A percentile compares a stretch with the other conserved stretches of the same genome.
Evolutionary conservation across 2,797 vertebrate genomes (phyloP).

Genomic region (Streptopelia turtur): DNA sequence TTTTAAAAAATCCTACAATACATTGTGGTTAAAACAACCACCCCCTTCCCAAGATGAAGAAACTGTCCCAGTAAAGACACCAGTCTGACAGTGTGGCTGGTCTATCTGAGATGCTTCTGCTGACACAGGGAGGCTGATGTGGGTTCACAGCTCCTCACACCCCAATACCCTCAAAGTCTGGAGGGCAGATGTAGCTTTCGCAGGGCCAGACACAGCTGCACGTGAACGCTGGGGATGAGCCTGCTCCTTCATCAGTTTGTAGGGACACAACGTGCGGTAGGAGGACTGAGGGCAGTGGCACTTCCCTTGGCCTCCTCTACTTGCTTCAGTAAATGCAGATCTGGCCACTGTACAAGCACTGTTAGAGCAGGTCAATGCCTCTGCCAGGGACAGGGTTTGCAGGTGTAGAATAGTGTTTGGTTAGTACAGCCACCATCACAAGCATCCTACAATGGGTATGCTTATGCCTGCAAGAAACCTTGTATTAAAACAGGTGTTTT

Average conservation of each 20-base stretch:
- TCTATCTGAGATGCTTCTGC: not conserved
- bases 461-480: not conserved
- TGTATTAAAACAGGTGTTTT: not conserved
- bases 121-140: not conserved
- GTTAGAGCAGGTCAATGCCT: not conserved
- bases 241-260: not conserved
- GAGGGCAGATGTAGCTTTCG: not conserved
- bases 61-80: not conserved
- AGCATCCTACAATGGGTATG: not conserved
- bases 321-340: rapidly evolving
- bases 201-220: not conserved
- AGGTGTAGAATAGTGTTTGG: not conserved
- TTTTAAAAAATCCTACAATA: not conserved
- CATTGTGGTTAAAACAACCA: not conserved
- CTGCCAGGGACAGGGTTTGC: not conserved
- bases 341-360: not conserved
- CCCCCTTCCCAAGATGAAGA: not conserved
- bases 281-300: not conserved
- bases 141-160: not conserved
- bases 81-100: rapidly evolving
- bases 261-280: rapidly evolving
- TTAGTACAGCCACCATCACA: not conserved
- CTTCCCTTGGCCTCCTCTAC: not conserved
- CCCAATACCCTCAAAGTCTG: not conserved
- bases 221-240: not conserved